phyloP scores from a whole-genome alignment of 2,888 invertebrate species.

The Dryomyza anilis region DNA sequence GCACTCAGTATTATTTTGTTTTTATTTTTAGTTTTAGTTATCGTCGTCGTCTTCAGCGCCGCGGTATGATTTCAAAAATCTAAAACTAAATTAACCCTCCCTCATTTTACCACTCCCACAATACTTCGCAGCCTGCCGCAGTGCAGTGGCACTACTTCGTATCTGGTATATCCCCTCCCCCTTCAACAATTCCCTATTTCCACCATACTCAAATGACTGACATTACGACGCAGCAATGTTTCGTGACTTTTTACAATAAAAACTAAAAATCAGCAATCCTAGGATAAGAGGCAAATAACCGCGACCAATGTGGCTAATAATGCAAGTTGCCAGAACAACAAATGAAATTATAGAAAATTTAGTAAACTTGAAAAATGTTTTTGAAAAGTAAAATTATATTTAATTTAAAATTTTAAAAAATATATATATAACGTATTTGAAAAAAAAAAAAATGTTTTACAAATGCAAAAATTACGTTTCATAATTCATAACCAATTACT shows the following conservation, averaged over 20 bases:
- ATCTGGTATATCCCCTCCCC: neutral
- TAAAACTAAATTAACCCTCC: slow-evolving; percentile 25
- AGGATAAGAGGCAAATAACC: slow-evolving; percentile 14
- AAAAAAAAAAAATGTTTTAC: no score
- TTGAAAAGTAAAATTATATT: no score
- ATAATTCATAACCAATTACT: no score
- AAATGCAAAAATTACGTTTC: no score
- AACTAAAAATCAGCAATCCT: neutral
- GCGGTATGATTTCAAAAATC: slow-evolving; percentile 12
- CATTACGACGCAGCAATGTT: slow-evolving; percentile 22
- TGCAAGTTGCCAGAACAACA: no score
- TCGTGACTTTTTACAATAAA: slow-evolving; percentile 27
- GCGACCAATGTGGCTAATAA: no score
- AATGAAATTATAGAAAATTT: no score
- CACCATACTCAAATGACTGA: slow-evolving; percentile 12
- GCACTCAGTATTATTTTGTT: neutral
- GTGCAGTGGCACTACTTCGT: neutral
- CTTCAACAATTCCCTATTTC: neutral
- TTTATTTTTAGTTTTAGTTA: neutral
- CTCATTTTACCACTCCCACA: neutral
- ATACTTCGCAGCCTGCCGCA: neutral
- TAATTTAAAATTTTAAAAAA: no score
- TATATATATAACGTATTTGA: no score
- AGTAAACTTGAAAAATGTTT: no score
- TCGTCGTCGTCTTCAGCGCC: neutral